Percentiles rank a stretch among this genome's conserved stretches.
phyloP scores from a whole-genome alignment of 2,797 vertebrate genomes.

The Megalops cyprinoides region DNA sequence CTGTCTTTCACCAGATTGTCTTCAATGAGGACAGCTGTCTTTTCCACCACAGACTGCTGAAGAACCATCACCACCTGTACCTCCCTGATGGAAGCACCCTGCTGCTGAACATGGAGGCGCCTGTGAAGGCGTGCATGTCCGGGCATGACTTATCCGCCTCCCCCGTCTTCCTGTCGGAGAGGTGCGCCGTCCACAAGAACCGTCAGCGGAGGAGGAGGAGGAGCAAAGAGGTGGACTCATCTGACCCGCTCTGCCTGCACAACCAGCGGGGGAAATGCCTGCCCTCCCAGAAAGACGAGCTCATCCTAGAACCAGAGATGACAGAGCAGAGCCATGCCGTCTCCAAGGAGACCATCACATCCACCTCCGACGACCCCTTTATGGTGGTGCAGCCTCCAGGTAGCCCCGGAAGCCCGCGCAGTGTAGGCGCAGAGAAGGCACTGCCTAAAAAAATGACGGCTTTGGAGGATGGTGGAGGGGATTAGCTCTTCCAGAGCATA shows the following conservation, averaged over 20 bases:
- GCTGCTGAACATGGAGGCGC: conserved; percentile 86
- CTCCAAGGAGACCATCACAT: conserved; percentile 66
- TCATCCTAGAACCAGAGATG: neutral
- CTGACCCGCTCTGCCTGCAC: conserved; percentile 9
- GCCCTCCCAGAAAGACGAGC: neutral
- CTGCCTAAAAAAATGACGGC: conserved; percentile 55
- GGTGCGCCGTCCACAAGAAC: neutral
- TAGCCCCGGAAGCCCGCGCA: conserved; percentile 60
- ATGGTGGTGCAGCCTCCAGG: conserved; percentile 57
- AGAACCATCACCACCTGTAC: conserved; percentile 89
- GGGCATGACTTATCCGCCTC: neutral
- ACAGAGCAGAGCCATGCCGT: conserved; percentile 54
- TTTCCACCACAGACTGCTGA: no score
- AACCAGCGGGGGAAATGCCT: neutral
- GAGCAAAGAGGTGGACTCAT: conserved; percentile 68
- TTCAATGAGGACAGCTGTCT: conserved; percentile 81
- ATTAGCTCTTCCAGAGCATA: neutral
- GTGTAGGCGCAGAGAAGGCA: conserved; percentile 46
- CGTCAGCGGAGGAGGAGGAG: conserved; percentile 77
- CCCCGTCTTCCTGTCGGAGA: neutral
- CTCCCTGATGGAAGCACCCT: conserved; percentile 81
- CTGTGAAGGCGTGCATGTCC: conserved; percentile 56
- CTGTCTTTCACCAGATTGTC: conserved; percentile 66
- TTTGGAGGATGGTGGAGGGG: neutral
- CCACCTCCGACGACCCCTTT: conserved; percentile 74